Percentiles rank a stretch among this genome's conserved stretches.
These are phyloP conservation scores for Aleiodes sp. DNA, from an alignment of 1,140 invertebrate genomes.

Conservation along the genomic window DNA sequence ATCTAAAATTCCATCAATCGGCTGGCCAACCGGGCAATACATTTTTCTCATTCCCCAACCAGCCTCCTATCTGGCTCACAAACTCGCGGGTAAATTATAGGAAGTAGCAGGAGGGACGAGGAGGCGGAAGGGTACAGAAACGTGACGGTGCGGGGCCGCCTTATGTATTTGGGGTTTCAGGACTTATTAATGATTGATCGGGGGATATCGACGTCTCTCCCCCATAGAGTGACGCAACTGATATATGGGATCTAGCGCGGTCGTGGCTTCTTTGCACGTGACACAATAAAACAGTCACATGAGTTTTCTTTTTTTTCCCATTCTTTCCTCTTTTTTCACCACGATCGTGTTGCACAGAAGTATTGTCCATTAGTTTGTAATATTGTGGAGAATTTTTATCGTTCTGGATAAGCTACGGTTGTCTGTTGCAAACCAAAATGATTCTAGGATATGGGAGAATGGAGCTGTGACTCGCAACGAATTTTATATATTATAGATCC, in stretches of 20 bases:
- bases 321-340: slow-evolving; percentile 16
- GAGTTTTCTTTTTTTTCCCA: slow-evolving; percentile 29
- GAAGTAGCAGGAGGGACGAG: slow-evolving; percentile 21
- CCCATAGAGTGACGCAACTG: slow-evolving; percentile 60
- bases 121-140: slow-evolving; percentile 29
- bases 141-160: slow-evolving; percentile 44
- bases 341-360: background rate
- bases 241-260: slow-evolving; percentile 57
- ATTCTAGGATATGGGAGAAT: background rate
- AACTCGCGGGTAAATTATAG: slow-evolving; percentile 25
- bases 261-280: slow-evolving; percentile 60
- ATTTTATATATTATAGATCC: slow-evolving; percentile 28
- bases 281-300: slow-evolving; percentile 60
- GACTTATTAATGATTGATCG: slow-evolving; percentile 68
- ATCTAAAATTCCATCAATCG: slow-evolving; percentile 67
- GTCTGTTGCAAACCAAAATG: background rate
- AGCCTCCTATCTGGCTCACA: slow-evolving; percentile 15
- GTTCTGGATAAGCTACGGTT: slow-evolving; percentile 48
- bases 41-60: slow-evolving; percentile 49
- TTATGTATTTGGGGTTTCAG: slow-evolving; percentile 63
- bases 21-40: slow-evolving; percentile 57
- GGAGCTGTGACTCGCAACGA: slow-evolving; percentile 22
- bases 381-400: slow-evolving; percentile 51
- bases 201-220: slow-evolving; percentile 65
- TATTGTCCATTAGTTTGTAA: slow-evolving; percentile 40